A percentile compares a stretch with the other conserved stretches of the same genome.
Conservation (phyloP, 1,140 invertebrate species). For the Caenorhabditis inopinata region DNA sequence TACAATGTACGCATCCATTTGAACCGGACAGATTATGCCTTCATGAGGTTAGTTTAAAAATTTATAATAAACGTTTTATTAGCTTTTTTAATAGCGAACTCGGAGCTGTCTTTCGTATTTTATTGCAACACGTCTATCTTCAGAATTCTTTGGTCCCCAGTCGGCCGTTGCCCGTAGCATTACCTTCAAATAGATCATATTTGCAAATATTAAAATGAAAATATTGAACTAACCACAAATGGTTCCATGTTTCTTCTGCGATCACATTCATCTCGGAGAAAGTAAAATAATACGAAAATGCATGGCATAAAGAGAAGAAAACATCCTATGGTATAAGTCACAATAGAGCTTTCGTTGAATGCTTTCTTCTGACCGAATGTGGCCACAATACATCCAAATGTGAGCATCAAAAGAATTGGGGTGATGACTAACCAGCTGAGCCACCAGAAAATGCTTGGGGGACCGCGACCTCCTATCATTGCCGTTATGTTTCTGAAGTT, state of each 20-base stretch:
- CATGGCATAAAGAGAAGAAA: neutral
- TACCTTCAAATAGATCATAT: neutral
- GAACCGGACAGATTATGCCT: neutral
- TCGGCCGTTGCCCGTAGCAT: conserved; percentile 6
- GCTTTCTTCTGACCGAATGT: neutral
- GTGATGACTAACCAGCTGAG: conserved; percentile 22
- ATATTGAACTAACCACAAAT: conserved; percentile 1
- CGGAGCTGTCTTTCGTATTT: neutral
- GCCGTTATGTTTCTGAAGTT: conserved; percentile 9
- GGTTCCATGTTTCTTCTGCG: conserved; percentile 6
- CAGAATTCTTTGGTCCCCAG: conserved; percentile 21
- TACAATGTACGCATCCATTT: neutral
- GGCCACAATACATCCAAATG: conserved; percentile 10
- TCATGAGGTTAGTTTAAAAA: neutral
- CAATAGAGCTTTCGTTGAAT: neutral
- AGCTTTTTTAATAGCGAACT: neutral
- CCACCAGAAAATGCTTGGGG: conserved; percentile 34
- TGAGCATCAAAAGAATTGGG: neutral
- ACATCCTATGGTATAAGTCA: neutral
- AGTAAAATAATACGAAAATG: neutral
- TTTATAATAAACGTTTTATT: neutral
- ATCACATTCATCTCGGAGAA: conserved; percentile 6
- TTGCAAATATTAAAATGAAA: neutral
- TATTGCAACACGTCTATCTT: neutral
- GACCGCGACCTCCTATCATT: conserved; percentile 29